Percentiles rank a stretch among this genome's conserved stretches.
phyloP scores from a whole-genome alignment of 2,113 vertebrate genomes.

The Archocentrus centrarchus region DNA sequence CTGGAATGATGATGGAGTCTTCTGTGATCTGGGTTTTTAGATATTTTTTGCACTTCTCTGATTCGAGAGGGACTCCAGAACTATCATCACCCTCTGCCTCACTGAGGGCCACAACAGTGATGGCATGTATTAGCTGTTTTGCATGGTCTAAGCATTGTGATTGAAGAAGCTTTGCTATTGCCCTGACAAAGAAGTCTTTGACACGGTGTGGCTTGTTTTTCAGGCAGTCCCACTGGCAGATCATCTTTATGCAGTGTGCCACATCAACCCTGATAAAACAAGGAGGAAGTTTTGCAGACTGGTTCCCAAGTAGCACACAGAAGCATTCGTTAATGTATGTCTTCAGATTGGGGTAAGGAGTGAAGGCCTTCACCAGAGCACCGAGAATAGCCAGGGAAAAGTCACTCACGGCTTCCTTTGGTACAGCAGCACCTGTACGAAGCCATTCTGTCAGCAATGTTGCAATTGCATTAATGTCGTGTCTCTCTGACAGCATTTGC shows the following conservation, averaged over 20 bases:
- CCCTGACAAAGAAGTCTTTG: not conserved
- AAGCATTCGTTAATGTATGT: not conserved
- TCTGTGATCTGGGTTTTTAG: not conserved
- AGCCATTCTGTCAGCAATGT: not conserved
- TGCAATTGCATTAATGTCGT: not conserved
- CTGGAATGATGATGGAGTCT: not conserved
- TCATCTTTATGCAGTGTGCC: slow-evolving; percentile 13
- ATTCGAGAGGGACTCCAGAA: not conserved
- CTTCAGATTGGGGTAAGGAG: not conserved
- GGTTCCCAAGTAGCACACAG: not conserved
- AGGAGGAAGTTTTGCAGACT: not conserved
- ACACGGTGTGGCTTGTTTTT: not conserved
- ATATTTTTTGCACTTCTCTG: not conserved
- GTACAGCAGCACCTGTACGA: not conserved
- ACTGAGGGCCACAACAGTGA: not conserved
- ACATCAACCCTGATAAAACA: not conserved
- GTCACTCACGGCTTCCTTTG: not conserved
- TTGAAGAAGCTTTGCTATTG: not conserved
- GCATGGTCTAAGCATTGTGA: not conserved
- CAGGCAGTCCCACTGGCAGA: slow-evolving; percentile 6
- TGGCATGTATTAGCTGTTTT: not conserved
- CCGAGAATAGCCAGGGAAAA: not conserved
- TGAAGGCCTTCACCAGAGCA: not conserved
- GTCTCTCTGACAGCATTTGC: not conserved
- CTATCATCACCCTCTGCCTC: not conserved